Base-by-base conservation (phyloP, 2,113 vertebrate genomes). In the Lagopus muta region DNA sequence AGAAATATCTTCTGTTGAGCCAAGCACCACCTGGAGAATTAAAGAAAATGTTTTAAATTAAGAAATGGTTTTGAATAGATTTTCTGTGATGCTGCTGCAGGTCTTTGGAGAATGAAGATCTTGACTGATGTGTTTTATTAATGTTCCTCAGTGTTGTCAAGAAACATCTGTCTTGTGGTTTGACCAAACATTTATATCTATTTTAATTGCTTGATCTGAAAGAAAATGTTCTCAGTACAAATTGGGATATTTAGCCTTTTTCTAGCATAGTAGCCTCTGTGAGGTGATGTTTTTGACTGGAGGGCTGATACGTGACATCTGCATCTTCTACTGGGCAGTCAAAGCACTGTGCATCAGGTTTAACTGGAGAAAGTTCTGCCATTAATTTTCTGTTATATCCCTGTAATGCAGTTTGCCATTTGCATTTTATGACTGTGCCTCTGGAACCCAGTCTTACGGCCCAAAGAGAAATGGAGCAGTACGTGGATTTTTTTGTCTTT, bases 101-200 rank as follows among this genome's bases (percentile, higher is more conserved):
- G 36, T 86, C 65, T 95, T 92, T 90, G 88, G 94, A 91, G 83
- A 83, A 64, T 34, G 38, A 94, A 87, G 62, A 92, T 78, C 42
- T 72, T 85, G 54, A 27, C 54, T 92, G 54, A 78, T 65, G 45
- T 73, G 48, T 83, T 95, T 89, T 81, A 78, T 92, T 92, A 45
- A 93, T 45, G n/a, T 67, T 84, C 21, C 43, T 58, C 1, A 0
- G 20, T 81, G 36, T 74, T 82, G 82, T 81, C 73, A 74, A 64
- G 38, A 69, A 74, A 45, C 13, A 55, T 40, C 34, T 71, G 7
- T 75, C 48, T 48, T 78, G 36, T 57, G 30, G 38, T 88, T 84
- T 82, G 42, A 60, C 72, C 30, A 87, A 71, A 70, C 55, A 14
- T 17, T 45, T 48, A 17, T 80, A 24, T 15, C 22, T 5, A 19